Base-by-base conservation (phyloP, 92 coral and sea anemone species). In the Palythoa grandiflora region DNA sequence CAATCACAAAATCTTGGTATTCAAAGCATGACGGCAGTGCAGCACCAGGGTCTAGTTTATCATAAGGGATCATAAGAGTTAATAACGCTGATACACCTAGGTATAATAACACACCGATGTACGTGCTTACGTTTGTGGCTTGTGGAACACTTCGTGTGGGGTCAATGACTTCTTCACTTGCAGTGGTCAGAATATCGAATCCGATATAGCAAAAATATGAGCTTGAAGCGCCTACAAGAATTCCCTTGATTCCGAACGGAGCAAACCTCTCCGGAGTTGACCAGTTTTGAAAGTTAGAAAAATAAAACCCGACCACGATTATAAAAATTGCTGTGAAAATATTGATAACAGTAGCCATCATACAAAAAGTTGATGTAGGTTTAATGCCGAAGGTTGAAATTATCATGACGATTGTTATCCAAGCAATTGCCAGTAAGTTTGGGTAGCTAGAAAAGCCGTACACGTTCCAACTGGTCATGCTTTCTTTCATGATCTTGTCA, bases 201-300 rank as follows among this genome's bases (percentile, higher is more conserved):
- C 98, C 98, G 68, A 91, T 95, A 85, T 93, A 95, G 1, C 96
- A 90, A 78, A 95, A 95, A 68, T 95, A 95, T 39, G 96, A 93
- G 55, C 93, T 86, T 0, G 98, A 91, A 0, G 98, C 98, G 8
- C 98, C 98, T 12, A 71, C 44, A 93, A 95, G 88, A 51, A 95
- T 85, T n/a, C 98, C 98, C 15, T 86, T 59, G 78, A 93, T 80
- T 52, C 98, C 98, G 61, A 71, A 95, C 10, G 98, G 98, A 21
- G 96, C 95, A 79, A 95, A 95, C 60, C 90, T 93, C 63, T 91
- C 91, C 28, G 85, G 83, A 19, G 94, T 93, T 2, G 91, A 89
- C 98, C 98, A 95, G 84, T 95, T 95, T 35, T 87, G 84, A 3
- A 95, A 89, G 73, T 95, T 92, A 83, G 92, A 87, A 48, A 89